phyloP scores from a whole-genome alignment of 1,140 invertebrate species.

The Drosophila pachea region DNA sequence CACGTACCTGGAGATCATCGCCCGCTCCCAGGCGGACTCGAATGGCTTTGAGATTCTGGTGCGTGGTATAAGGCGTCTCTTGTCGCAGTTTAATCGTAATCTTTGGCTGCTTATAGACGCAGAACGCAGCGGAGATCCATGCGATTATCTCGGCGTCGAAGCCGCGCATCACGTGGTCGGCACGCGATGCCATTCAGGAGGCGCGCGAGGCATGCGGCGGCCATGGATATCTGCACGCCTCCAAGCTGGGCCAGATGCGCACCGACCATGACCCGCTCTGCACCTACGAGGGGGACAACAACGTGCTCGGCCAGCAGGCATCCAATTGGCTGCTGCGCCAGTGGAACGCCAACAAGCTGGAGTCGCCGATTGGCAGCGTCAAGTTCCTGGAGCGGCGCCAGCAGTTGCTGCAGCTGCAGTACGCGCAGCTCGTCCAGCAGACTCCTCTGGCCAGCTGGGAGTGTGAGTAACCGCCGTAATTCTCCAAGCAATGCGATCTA shows the following conservation, averaged over 20 bases:
- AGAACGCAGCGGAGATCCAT: conserved; percentile 92
- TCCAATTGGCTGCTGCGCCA: conserved; percentile 92
- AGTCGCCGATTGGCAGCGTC: conserved; percentile 83
- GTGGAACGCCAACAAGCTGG: conserved; percentile 80
- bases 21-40: conserved; percentile 81
- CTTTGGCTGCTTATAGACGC: conserved; percentile 79
- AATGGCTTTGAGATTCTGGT: conserved; percentile 81
- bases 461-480: conserved; percentile 80
- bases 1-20: conserved; percentile 81
- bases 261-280: conserved; percentile 94
- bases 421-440: conserved; percentile 66
- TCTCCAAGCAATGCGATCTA: not conserved
- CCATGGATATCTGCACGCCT: conserved; percentile 83
- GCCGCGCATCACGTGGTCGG: conserved; percentile 91
- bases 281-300: conserved; percentile 98
- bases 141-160: conserved; percentile 93
- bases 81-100: not conserved
- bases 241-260: conserved; percentile 89
- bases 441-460: conserved; percentile 71
- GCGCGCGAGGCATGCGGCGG: conserved; percentile 92
- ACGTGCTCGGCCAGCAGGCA: conserved; percentile 95
- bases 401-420: conserved; percentile 80
- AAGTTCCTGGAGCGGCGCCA: conserved; percentile 82
- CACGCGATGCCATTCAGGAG: conserved; percentile 92
- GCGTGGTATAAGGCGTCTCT: conserved; percentile 71